These are phyloP conservation scores for Trinectes maculatus DNA, from an alignment of 2,113 vertebrate species.

Conservation along the genomic window DNA sequence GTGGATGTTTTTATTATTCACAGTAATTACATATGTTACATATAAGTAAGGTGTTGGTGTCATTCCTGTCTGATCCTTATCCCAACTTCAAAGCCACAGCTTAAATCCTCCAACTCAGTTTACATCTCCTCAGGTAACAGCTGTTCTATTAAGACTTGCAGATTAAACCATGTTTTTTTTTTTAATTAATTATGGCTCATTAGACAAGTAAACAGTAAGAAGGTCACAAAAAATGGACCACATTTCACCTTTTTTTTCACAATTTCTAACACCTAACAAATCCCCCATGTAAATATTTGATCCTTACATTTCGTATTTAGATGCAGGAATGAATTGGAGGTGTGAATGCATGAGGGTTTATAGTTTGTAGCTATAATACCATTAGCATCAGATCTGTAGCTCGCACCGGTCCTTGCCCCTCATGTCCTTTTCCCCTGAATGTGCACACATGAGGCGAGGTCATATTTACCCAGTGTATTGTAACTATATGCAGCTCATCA, in stretches of 20 bases:
- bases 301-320: constrained; percentile 21
- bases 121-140: constrained; percentile 23
- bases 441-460: constrained; percentile 6
- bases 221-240: too few species aligned
- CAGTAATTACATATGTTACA: constrained; percentile 54
- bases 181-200: constrained; percentile 25
- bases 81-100: constrained; percentile 36
- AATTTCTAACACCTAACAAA: background rate
- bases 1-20: too few species aligned
- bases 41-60: constrained; percentile 46
- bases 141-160: constrained; percentile 40
- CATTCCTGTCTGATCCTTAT: constrained; percentile 57
- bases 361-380: background rate
- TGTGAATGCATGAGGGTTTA: constrained; percentile 9
- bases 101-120: constrained; percentile 35
- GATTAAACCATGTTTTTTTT: constrained; percentile 31
- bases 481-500: constrained; percentile 1
- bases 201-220: constrained; percentile 14
- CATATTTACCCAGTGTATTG: background rate
- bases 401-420: constrained; percentile 3
- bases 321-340: background rate
- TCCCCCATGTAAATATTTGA: constrained; percentile 5
- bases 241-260: background rate
- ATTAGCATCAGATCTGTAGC: constrained; percentile 28
- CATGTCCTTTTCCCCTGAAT: constrained; percentile 6